Conservation (phyloP, 2,888 invertebrate species). For the Caenorhabditis sp. region DNA sequence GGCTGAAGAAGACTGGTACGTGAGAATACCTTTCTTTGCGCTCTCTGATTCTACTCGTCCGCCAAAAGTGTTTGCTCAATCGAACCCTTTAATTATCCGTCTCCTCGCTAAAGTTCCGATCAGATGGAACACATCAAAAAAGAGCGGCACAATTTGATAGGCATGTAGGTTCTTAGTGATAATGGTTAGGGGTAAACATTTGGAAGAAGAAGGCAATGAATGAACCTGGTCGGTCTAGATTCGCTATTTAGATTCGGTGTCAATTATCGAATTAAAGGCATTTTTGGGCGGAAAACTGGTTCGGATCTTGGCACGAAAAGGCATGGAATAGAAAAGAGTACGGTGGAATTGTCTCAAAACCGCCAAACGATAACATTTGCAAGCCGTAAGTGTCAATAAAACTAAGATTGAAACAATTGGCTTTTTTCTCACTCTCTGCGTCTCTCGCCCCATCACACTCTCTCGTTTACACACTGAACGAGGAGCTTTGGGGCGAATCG, state of each 20-base stretch:
- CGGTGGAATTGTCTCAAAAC: too few species aligned
- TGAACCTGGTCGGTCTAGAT: not conserved
- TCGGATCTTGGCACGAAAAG: too few species aligned
- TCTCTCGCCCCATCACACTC: not conserved
- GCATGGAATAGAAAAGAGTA: too few species aligned
- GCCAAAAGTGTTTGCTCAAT: too few species aligned
- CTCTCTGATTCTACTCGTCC: too few species aligned
- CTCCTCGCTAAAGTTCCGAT: too few species aligned
- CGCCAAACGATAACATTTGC: too few species aligned
- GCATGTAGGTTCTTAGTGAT: conserved; percentile 4
- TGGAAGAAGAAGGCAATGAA: not conserved
- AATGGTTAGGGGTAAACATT: not conserved
- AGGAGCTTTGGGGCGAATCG: not conserved
- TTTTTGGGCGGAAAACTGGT: not conserved
- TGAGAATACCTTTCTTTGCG: too few species aligned
- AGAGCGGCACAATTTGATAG: conserved; percentile 11
- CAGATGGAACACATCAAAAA: conserved; percentile 31
- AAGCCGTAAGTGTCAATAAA: too few species aligned
- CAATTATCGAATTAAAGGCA: conserved; percentile 40
- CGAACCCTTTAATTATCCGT: too few species aligned
- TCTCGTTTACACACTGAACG: conserved; percentile 2
- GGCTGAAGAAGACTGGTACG: too few species aligned
- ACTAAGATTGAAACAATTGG: not conserved
- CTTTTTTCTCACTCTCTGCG: not conserved
- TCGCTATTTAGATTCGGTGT: conserved; percentile 5